A percentile compares a stretch with the other conserved stretches of the same genome.
phyloP scores from a whole-genome alignment of 2,797 vertebrate species.

The Chrysocyon brachyurus region DNA sequence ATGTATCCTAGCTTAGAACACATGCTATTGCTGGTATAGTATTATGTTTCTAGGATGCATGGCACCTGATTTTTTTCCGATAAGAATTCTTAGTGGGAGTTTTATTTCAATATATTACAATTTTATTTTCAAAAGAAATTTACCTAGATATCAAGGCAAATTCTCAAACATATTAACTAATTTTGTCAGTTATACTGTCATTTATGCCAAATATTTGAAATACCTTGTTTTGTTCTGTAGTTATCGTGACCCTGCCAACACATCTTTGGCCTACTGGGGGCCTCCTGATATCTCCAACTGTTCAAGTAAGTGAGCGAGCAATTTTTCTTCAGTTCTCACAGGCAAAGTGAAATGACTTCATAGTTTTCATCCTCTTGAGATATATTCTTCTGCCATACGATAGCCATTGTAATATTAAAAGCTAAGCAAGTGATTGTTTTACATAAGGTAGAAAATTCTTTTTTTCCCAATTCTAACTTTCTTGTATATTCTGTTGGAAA shows the following conservation, averaged over 20 bases:
- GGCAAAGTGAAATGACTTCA: background rate
- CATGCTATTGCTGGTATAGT: background rate
- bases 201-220: conserved; percentile 50
- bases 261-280: conserved; percentile 90
- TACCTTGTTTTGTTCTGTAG: conserved; percentile 86
- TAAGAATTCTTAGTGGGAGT: background rate
- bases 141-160: conserved; percentile 14
- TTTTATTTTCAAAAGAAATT: conserved; percentile 43
- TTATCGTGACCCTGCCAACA: conserved; percentile 87
- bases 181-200: background rate
- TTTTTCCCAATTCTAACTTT: background rate
- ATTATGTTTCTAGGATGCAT: background rate
- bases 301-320: conserved; percentile 87
- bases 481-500: background rate
- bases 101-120: conserved; percentile 27
- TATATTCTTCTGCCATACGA: background rate
- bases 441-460: background rate
- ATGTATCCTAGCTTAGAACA: background rate
- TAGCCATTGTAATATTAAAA: conserved; percentile 20
- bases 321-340: background rate
- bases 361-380: background rate
- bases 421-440: background rate
- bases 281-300: conserved; percentile 92
- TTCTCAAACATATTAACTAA: background rate
- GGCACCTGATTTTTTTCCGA: background rate